Evolutionary conservation across 2,797 vertebrate species (phyloP), one percentile per base, ranked within the genome.

Genomic region (Hozukius guyotensis): DNA sequence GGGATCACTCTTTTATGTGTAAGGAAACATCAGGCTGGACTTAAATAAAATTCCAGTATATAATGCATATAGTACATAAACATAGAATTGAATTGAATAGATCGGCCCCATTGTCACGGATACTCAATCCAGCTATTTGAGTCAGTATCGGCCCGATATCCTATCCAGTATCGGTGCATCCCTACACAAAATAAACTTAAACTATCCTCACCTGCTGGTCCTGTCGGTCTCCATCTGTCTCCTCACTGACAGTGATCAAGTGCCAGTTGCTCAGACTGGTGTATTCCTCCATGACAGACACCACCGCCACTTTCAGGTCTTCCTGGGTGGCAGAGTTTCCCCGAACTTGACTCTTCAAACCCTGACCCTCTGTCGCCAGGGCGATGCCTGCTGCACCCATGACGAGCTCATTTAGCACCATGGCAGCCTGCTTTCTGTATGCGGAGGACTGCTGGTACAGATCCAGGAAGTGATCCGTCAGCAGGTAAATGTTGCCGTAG

Each of bases 361-460:
- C 88, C 42, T 53, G 77, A 67, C 57, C 27, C 12, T 75, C 72
- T n/a, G 66, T 60, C 57, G 61, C 73, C 52, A 96, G 83, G 0
- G 87, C 93, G 5, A 94, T n/a, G 3, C 96, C 97, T 0, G 96
- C 95, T 4, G 97, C 97, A 4, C 98, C 98, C 0, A 32, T 67
- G 1, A 99, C 20, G 10, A 98, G 77, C 92, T 99, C 97, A 0
- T 98, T 98, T 24, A 99, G 95, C 49, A 97, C 96, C 94, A 99
- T 94, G 20, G 97, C 97, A 0, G 98, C 97, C 92, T 99, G 98
- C 90, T 98, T 98, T 56, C 97, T 95, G 91, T 97, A 98, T 13
- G 78, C 61, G 2, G 91, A 85, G 0, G 98, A 98, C 68, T 97
- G 95, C 0, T 79, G 60, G 86, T 98, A 99, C 59, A 98, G 93